A percentile compares a stretch with the other conserved stretches of the same genome.
Evolutionary conservation across 2,888 invertebrate genomes (phyloP).

Genomic region (Drosophila limbata): DNA sequence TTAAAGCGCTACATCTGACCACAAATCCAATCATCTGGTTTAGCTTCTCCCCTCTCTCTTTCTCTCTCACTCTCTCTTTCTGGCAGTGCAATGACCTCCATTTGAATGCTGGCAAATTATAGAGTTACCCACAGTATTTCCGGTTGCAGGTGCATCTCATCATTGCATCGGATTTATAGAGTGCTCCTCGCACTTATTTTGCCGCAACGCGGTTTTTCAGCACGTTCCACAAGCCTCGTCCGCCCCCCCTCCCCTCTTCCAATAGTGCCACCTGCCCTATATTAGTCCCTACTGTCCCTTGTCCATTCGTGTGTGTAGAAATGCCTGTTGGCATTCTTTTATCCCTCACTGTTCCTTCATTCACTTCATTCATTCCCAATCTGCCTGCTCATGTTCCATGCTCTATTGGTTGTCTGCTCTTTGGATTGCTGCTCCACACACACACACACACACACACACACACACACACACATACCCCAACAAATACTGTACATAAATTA

Average conservation of each 20-base stretch:
- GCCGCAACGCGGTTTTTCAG: conserved; percentile 71
- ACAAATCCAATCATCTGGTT: conserved; percentile 44
- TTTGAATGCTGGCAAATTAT: conserved; percentile 40
- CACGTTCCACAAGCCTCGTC: conserved; percentile 57
- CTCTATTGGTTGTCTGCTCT: conserved; percentile 19
- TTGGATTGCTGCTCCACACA: conserved; percentile 1
- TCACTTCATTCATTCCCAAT: neutral
- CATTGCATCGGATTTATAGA: conserved; percentile 30
- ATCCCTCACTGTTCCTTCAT: conserved; percentile 1
- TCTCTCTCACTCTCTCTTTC: no score
- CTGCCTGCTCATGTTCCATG: neutral
- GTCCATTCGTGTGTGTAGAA: conserved; percentile 40
- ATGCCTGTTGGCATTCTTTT: conserved; percentile 47
- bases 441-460: conserved; percentile 5
- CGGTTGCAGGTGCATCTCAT: conserved; percentile 33
- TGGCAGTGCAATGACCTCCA: neutral
- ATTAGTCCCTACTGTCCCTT: neutral
- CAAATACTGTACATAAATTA: conserved; percentile 71
- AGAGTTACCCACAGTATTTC: conserved; percentile 22
- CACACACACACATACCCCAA: conserved; percentile 1
- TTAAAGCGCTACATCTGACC: conserved; percentile 32
- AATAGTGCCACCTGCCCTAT: neutral
- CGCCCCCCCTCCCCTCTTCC: neutral
- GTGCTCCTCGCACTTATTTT: conserved; percentile 51
- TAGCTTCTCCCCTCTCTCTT: neutral